Evolutionary conservation across 2,113 vertebrate genomes (phyloP).

Genomic region (Rousettus leschenaultii): DNA sequence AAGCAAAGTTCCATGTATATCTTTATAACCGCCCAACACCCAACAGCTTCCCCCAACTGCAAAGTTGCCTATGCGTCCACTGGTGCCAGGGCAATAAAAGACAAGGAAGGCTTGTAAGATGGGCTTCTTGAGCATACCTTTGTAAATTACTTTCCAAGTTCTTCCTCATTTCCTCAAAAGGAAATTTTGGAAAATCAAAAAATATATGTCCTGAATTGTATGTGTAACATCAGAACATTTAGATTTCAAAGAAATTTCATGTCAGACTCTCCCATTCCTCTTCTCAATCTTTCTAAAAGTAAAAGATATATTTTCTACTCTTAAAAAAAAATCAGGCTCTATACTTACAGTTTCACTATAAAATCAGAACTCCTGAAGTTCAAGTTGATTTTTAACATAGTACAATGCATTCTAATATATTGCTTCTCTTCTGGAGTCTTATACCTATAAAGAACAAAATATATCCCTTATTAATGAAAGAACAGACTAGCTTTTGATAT

Average conservation of each 20-base stretch:
- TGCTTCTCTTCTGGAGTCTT: neutral
- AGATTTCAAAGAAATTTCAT: neutral
- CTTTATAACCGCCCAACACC: neutral
- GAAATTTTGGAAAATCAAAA: neutral
- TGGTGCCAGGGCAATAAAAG: neutral
- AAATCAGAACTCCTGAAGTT: neutral
- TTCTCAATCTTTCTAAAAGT: neutral
- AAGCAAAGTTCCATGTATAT: neutral
- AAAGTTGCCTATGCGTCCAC: neutral
- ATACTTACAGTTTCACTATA: neutral
- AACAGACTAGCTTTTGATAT: neutral
- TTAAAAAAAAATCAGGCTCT: neutral
- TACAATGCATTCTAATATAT: neutral
- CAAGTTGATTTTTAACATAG: conserved; percentile 2
- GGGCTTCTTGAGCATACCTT: neutral
- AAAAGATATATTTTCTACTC: neutral
- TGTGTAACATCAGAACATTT: neutral
- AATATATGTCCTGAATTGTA: neutral
- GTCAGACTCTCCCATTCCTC: neutral
- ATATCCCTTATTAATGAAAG: neutral
- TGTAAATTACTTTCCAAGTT: neutral
- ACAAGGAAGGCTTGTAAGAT: neutral
- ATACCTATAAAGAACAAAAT: neutral
- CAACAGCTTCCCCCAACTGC: neutral
- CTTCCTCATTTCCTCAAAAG: neutral